These are phyloP conservation scores for Leptopterna dolabrata DNA, from an alignment of 2,888 invertebrate species.

Conservation along the genomic window DNA sequence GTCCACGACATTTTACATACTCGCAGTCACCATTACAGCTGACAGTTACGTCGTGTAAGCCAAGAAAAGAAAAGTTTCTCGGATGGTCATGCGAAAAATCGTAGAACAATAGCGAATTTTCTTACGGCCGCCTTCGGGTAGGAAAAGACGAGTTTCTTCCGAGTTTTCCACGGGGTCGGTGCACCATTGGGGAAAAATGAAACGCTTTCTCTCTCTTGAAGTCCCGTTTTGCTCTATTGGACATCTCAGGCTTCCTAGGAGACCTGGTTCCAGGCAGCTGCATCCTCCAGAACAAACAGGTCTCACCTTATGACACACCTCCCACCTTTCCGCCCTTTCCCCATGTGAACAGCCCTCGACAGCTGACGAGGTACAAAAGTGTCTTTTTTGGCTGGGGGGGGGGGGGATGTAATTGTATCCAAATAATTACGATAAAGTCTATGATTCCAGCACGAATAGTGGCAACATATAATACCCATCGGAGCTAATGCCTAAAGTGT, in stretches of 20 bases:
- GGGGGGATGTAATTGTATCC: too few relatives aligned
- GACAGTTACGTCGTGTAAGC: neutral
- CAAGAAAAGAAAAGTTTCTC: neutral
- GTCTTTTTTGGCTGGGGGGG: too few relatives aligned
- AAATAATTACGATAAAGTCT: too few relatives aligned
- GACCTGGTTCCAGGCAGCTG: slow-evolving; percentile 9
- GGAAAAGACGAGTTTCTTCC: neutral
- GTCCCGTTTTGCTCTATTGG: slow-evolving; percentile 29
- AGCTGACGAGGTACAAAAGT: neutral
- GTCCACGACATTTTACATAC: neutral
- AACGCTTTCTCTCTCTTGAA: slow-evolving; percentile 8
- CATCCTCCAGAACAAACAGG: neutral
- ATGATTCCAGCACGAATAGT: too few relatives aligned
- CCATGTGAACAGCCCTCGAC: neutral
- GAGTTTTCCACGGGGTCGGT: slow-evolving; percentile 7
- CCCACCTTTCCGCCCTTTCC: neutral
- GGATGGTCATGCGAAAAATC: neutral
- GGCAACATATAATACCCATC: too few relatives aligned
- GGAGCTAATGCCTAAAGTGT: too few relatives aligned
- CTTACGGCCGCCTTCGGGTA: neutral
- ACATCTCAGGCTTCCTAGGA: neutral
- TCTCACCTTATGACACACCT: neutral
- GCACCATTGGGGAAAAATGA: slow-evolving; percentile 16
- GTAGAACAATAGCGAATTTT: neutral
- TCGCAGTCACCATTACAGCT: neutral